Conservation (phyloP, 2,888 invertebrate genomes). For the Agrochola macilenta region DNA sequence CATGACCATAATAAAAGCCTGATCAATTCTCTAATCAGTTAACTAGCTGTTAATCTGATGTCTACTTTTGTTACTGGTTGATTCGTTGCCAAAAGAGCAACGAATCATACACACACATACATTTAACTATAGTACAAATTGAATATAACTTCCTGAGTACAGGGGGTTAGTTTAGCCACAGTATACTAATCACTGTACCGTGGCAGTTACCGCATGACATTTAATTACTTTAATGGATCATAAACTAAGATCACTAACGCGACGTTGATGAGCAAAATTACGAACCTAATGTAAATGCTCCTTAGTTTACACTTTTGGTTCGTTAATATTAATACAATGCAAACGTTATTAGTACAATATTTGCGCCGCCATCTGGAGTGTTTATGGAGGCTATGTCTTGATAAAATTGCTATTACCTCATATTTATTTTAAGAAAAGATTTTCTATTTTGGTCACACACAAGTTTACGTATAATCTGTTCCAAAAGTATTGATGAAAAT, state of each 20-base stretch:
- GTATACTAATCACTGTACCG: not conserved
- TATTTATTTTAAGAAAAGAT: not conserved
- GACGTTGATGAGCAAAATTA: not conserved
- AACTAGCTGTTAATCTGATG: not conserved
- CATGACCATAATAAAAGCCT: no score
- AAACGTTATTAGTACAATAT: constrained; percentile 4
- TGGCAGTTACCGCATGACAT: constrained; percentile 1
- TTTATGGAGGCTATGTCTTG: not conserved
- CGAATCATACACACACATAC: not conserved
- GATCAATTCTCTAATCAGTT: not conserved
- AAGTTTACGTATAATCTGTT: not conserved
- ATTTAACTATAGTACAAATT: not conserved
- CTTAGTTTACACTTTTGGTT: not conserved
- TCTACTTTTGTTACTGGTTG: not conserved
- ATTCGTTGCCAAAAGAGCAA: not conserved
- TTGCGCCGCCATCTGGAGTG: constrained; percentile 7
- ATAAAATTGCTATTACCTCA: not conserved
- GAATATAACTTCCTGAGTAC: not conserved
- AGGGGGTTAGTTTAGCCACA: not conserved
- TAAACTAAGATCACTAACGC: constrained; percentile 5
- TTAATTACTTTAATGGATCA: constrained; percentile 23
- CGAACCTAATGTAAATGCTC: not conserved
- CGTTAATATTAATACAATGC: constrained; percentile 24
- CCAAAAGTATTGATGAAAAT: not conserved
- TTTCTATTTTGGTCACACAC: not conserved